These are phyloP conservation scores for Ciconia maguari DNA, from an alignment of 2,113 vertebrate species.

Conservation along the genomic window DNA sequence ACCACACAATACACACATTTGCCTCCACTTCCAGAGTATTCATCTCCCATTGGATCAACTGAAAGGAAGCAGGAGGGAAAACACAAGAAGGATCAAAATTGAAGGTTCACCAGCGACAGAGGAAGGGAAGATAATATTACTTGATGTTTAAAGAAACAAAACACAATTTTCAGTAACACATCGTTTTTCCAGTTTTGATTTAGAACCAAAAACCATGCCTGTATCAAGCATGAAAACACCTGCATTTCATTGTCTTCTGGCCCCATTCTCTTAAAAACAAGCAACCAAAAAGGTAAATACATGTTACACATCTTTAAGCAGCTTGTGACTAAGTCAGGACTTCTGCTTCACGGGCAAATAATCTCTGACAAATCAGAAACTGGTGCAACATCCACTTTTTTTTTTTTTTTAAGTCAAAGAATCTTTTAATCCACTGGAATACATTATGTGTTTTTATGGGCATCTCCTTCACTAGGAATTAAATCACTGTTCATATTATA, in stretches of 20 bases:
- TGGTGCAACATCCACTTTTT: neutral
- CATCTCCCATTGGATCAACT: constrained; percentile 96
- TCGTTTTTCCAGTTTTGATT: neutral
- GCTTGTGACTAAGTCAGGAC: neutral
- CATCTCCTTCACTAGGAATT: neutral
- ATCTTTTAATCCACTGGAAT: neutral
- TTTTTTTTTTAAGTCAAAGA: neutral
- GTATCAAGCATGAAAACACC: neutral
- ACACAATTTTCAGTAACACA: neutral
- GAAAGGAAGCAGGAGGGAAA: constrained; percentile 87
- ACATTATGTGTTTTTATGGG: neutral
- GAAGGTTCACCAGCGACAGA: constrained; percentile 69
- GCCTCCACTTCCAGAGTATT: constrained; percentile 95
- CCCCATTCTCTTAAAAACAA: constrained; percentile 1
- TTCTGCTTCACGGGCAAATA: neutral
- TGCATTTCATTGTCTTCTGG: neutral
- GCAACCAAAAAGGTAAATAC: neutral
- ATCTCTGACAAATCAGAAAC: neutral
- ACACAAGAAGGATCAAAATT: constrained; percentile 87
- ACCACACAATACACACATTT: constrained; percentile 97
- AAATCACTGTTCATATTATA: neutral
- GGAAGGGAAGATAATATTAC: constrained; percentile 61
- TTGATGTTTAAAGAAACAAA: constrained; percentile 20
- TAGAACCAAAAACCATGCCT: neutral
- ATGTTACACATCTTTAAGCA: neutral